Conservation (phyloP, 1,140 invertebrate genomes). For the Lethocerus indicus region DNA sequence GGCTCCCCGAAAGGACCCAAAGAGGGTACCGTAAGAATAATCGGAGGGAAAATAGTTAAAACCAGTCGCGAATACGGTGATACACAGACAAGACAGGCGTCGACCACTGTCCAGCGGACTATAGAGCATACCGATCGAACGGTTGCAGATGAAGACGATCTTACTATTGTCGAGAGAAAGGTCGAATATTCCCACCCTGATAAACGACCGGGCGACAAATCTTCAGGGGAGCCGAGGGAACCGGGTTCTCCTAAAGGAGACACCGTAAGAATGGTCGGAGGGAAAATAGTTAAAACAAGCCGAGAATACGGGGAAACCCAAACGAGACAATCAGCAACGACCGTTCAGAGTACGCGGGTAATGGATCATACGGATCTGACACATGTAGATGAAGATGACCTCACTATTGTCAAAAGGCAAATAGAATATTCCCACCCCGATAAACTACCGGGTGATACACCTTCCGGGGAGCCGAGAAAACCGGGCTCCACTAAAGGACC, state of each 20-base stretch:
- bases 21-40: conserved; percentile 8
- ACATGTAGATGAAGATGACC: too few relatives aligned
- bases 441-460: not conserved
- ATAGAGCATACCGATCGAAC: not conserved
- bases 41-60: conserved; percentile 15
- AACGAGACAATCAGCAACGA: too few relatives aligned
- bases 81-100: not conserved
- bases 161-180: not conserved
- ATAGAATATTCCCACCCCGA: not conserved
- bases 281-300: not conserved
- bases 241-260: not conserved
- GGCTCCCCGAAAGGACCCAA: not conserved
- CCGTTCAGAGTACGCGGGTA: too few relatives aligned
- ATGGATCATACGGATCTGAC: too few relatives aligned
- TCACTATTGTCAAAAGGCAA: not conserved
- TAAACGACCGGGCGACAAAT: too few relatives aligned
- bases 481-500: not conserved
- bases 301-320: not conserved
- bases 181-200: too few relatives aligned
- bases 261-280: not conserved
- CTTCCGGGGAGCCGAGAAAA: not conserved
- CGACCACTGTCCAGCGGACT: not conserved
- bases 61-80: not conserved
- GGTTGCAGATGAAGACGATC: not conserved
- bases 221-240: too few relatives aligned